Base-by-base conservation (phyloP, 2,888 invertebrate species). In the Saturnia japonica region DNA sequence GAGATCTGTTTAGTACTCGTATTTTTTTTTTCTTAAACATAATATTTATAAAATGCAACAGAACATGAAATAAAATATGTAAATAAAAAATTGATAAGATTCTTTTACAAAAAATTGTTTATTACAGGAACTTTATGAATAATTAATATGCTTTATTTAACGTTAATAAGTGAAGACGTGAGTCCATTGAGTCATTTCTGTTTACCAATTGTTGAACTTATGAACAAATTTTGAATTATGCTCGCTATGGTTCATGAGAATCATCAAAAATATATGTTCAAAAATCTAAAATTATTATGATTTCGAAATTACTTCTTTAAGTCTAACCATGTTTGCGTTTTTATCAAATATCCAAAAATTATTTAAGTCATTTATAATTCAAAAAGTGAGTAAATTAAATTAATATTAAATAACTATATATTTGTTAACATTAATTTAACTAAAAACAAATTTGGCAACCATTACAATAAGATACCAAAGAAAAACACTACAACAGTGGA, bases 21-120 rank as follows among this genome's bases (percentile, higher is more conserved):
- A 81, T 74, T 73, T 74, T 76, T 54, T 54, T 54, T 40, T 34
- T 80, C 84, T 87, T 87, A 89, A 86, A 85, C 80, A 87, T 89
- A 82, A 84, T 86, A 76, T 76, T 85, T n/a, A 83, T 80, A 88
- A 88, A 93, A 92, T 92, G 92, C 92, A 92, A 91, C 85, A 80
- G 85, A 90, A 86, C 64, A 57, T 74, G 67, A 84, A 75, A 83
- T 77, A 78, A 76, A 75, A 74, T n/a, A 79, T 71, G 74, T 74
- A 68, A 76, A 54, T 75, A 67, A 51, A 54, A 51, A 68, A 14
- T 34, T 47, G 57, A 40, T 57, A 40, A 42, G 34, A 16, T 34
- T 62, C 14, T 62, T 62, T 62, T 62, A 62, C 69, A 72, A 71
- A 71, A 72, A 43, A 68, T 69, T 73, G 74, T 71, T 72, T 70